A percentile compares a stretch with the other conserved stretches of the same genome.
Conservation (phyloP, 2,113 vertebrate species). For the Tragelaphus imberbis region DNA sequence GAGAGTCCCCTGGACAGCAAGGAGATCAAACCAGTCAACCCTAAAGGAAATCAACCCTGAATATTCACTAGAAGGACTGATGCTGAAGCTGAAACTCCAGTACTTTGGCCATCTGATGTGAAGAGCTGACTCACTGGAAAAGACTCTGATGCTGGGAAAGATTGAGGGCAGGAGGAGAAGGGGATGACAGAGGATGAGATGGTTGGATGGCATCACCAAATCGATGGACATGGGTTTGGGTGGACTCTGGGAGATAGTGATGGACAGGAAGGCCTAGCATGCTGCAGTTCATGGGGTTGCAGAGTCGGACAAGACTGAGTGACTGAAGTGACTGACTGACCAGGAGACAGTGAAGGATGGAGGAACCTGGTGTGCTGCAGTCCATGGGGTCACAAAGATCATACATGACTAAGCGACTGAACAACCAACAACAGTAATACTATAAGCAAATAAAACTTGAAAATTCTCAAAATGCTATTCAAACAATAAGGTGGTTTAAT, state of each 20-base stretch:
- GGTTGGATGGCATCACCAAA: too few relatives aligned
- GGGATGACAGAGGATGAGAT: too few relatives aligned
- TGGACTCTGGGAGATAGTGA: too few relatives aligned
- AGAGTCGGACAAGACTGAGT: too few relatives aligned
- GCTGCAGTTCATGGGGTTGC: too few relatives aligned
- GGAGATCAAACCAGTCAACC: background rate
- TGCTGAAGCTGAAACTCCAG: background rate
- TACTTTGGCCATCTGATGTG: background rate
- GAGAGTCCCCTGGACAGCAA: background rate
- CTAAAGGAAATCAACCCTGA: background rate
- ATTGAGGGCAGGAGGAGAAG: too few relatives aligned
- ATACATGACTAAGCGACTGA: background rate
- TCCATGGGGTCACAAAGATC: background rate
- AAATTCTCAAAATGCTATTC: slow-evolving; percentile 12
- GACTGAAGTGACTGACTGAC: too few relatives aligned
- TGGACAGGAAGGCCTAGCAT: too few relatives aligned
- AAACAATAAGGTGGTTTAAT: background rate
- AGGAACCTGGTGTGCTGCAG: background rate
- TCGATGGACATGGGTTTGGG: too few relatives aligned
- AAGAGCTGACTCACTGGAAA: background rate
- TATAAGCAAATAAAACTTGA: slow-evolving; percentile 31
- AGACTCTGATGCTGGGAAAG: too few relatives aligned
- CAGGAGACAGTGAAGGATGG: background rate
- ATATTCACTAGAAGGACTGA: background rate
- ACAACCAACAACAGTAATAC: background rate